Conservation (phyloP, 2,113 vertebrate genomes). For the Synchiropus splendidus region DNA sequence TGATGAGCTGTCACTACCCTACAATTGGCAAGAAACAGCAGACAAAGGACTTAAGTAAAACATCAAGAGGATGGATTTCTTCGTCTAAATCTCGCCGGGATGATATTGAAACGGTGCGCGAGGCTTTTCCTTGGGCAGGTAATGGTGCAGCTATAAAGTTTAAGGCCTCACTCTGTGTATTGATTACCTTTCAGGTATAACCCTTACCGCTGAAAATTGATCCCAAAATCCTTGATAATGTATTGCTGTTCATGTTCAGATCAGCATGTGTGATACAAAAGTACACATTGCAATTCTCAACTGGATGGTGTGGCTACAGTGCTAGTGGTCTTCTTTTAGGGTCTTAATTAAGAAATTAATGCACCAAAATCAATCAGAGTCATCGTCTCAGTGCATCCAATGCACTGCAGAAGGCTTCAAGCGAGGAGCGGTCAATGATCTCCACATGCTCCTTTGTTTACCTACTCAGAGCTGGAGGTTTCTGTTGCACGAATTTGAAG, state of each 20-base stretch:
- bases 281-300: conserved; percentile 33
- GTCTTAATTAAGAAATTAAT: conserved; percentile 68
- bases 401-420: conserved; percentile 53
- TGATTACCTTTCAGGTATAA: conserved; percentile 50
- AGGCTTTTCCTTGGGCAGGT: conserved; percentile 19
- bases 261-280: conserved; percentile 12
- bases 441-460: conserved; percentile 59
- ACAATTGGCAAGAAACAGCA: too few relatives aligned
- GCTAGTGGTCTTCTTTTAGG: conserved; percentile 38
- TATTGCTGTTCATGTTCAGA: too few relatives aligned
- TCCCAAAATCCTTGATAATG: conserved; percentile 46
- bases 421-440: conserved; percentile 57
- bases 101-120: background rate
- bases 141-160: background rate
- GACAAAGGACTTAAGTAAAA: too few relatives aligned
- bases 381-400: conserved; percentile 58
- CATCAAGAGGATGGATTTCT: too few relatives aligned
- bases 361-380: conserved; percentile 67
- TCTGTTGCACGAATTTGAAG: conserved; percentile 54
- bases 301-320: conserved; percentile 31
- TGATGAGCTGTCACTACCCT: too few relatives aligned
- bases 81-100: too few relatives aligned
- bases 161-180: conserved; percentile 42
- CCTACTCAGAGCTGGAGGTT: conserved; percentile 55
- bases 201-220: conserved; percentile 39